Evolutionary conservation across 2,113 vertebrate genomes (phyloP).

Genomic region (Bungarus multicinctus): DNA sequence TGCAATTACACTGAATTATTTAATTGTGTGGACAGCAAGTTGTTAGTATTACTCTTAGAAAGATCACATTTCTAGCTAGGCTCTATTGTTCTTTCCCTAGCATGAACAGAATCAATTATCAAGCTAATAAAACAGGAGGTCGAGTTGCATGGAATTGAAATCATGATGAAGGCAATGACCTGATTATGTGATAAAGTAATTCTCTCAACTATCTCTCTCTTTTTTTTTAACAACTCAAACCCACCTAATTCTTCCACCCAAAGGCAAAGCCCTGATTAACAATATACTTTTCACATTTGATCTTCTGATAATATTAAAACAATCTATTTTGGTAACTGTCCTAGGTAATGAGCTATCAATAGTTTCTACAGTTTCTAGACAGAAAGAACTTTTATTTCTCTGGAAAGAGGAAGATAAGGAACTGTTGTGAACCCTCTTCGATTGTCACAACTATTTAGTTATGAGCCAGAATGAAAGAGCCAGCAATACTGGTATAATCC

Average conservation of each 20-base stretch:
- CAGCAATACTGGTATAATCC: neutral
- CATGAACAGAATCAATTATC: conserved; percentile 84
- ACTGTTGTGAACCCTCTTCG: neutral
- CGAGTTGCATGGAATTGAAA: conserved; percentile 77
- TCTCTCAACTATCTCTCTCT: conserved; percentile 55
- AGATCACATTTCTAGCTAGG: conserved; percentile 84
- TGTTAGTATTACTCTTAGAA: conserved; percentile 82
- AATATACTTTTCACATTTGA: conserved; percentile 20
- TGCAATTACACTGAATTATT: conserved; percentile 97
- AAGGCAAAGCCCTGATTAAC: conserved; percentile 38
- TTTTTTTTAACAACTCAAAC: conserved; percentile 81
- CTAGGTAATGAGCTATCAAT: conserved; percentile 33
- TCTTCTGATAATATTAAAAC: conserved; percentile 36
- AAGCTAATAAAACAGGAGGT: conserved; percentile 72
- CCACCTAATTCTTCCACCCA: conserved; percentile 36
- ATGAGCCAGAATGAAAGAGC: neutral
- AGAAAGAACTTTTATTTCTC: neutral
- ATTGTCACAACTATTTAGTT: neutral
- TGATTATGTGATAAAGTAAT: conserved; percentile 81
- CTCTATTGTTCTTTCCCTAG: conserved; percentile 75
- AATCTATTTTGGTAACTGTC: conserved; percentile 20
- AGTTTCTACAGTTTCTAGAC: conserved; percentile 24
- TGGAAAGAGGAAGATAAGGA: neutral
- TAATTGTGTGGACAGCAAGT: conserved; percentile 83
- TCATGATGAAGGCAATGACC: conserved; percentile 71